These are phyloP conservation scores for Pipistrellus pygmaeus DNA, from an alignment of 2,797 vertebrate species.

Conservation along the genomic window DNA sequence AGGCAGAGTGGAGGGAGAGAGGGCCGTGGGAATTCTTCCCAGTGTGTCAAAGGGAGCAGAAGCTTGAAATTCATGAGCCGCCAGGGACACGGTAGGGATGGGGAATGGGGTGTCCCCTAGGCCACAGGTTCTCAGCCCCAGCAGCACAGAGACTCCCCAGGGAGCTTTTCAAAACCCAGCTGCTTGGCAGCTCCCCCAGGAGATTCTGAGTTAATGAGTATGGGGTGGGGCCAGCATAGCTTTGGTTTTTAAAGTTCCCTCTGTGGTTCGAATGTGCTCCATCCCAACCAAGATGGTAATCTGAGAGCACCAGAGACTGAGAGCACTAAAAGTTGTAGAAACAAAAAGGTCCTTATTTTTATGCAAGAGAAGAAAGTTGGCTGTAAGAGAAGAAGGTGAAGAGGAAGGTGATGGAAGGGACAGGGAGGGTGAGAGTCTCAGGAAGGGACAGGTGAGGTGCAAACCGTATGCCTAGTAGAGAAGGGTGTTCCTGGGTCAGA, in stretches of 20 bases:
- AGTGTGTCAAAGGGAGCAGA: background rate
- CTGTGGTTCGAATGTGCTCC: accelerated
- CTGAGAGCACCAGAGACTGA: too few species aligned
- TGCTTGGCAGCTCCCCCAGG: background rate
- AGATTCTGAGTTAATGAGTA: background rate
- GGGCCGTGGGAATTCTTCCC: background rate
- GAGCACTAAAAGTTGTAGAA: background rate
- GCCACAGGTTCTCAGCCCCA: background rate
- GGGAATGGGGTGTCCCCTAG: background rate
- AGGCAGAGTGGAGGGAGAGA: background rate
- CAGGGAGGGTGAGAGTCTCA: background rate
- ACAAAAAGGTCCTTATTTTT: background rate
- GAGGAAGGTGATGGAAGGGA: background rate
- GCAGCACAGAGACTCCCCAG: background rate
- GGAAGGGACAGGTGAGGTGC: accelerated
- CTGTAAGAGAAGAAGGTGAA: background rate
- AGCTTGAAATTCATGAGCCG: background rate
- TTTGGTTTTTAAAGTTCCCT: background rate
- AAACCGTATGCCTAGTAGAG: accelerated
- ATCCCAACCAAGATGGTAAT: background rate
- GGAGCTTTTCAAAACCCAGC: background rate
- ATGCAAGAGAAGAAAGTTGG: background rate
- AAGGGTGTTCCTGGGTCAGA: background rate
- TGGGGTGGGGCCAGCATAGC: background rate
- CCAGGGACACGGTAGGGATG: background rate